phyloP scores from a whole-genome alignment of 2,797 vertebrate genomes.

The Urocyon cinereoargenteus region DNA sequence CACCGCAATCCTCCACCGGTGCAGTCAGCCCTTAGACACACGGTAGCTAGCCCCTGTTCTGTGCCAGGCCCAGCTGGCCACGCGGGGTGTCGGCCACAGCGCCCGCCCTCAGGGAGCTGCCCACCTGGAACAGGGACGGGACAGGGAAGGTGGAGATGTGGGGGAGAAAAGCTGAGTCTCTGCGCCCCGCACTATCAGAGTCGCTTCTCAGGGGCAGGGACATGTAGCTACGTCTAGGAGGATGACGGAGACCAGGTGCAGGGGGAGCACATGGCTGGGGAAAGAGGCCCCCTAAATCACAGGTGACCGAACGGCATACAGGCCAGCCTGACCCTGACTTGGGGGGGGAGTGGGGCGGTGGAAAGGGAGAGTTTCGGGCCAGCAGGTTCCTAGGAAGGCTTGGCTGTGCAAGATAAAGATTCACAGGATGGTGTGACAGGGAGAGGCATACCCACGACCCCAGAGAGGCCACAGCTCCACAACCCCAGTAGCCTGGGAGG shows the following conservation, averaged over 20 bases:
- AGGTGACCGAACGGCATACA: background rate
- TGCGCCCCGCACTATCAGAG: background rate
- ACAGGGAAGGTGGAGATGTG: background rate
- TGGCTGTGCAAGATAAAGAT: background rate
- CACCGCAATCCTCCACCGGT: rapidly evolving
- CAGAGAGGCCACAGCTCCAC: background rate
- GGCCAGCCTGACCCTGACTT: background rate
- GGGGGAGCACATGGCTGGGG: too few relatives aligned
- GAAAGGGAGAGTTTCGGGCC: background rate
- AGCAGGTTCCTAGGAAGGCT: background rate
- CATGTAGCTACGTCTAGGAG: background rate
- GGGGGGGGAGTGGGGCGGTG: background rate
- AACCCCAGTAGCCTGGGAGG: background rate
- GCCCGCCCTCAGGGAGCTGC: background rate
- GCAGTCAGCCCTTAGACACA: background rate
- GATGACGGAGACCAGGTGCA: background rate
- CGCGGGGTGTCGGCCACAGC: background rate
- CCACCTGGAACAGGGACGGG: background rate
- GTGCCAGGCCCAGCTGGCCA: background rate
- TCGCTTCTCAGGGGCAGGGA: background rate
- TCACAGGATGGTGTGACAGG: background rate
- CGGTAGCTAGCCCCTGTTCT: background rate
- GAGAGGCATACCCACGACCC: background rate
- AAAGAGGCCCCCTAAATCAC: background rate
- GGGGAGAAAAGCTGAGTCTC: too few relatives aligned